Evolutionary conservation across 2,888 invertebrate species (phyloP), one percentile per base, ranked within the genome.

Genomic region (Griposia aprilina): DNA sequence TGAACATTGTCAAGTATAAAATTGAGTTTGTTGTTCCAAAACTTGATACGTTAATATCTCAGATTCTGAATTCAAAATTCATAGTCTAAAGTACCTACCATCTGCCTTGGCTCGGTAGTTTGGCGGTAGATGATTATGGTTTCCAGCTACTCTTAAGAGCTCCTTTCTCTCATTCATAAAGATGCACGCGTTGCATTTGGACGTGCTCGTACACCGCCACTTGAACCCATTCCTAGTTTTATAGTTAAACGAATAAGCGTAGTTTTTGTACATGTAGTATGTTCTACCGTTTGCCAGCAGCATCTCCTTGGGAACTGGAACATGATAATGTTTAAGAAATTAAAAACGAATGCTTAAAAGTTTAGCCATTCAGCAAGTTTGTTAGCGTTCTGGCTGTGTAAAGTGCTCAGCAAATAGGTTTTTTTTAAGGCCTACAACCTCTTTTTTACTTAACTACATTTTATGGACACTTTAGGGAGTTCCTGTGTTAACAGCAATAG

Each of bases 141-240:
- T 23, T 3, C 84, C 86, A 57, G 55, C 23, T 0, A 41, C 48
- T 10, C 11, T 45, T 10, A 80, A 41, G 8, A 88, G 48, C 48
- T 81, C 52, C 15, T 67, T 17, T 1, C 63, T 70, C 13, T 78
- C 71, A 10, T 79, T 83, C 26, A 88, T 66, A 30, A 79, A 45
- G 23, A 88, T 85, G 17, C 36, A 74, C 1, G 88, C 80, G 4
- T 30, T 76, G 63, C 87, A 88, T 55, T 17, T 86, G 0, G 87
- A 83, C 11, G 88, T 86, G 26, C 66, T 83, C 0, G 81, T 88
- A 60, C 87, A 88, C 0, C 88, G 78, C 88, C 87, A 88, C 36
- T 83, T 82, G 6, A n/a, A 59, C 1, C 76, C 78, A 8, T 1
- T 15, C 30, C 26, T 85, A 20, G 69, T 69, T 26, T 62, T 66